phyloP scores from a whole-genome alignment of 2,113 vertebrate genomes.

The Larimichthys crocea region DNA sequence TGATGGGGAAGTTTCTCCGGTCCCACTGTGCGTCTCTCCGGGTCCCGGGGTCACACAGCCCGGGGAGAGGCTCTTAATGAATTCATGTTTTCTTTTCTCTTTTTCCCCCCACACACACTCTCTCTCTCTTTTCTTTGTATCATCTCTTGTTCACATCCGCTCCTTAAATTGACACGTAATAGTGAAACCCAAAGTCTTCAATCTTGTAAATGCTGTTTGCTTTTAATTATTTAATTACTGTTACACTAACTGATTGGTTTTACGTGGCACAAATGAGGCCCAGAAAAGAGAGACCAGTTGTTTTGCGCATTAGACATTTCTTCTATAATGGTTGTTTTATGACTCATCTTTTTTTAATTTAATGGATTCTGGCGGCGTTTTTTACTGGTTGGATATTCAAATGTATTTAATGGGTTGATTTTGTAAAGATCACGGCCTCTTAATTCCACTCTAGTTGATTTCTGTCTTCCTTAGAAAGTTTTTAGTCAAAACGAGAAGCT shows the following conservation, averaged over 20 bases:
- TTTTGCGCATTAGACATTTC: neutral
- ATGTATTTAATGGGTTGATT: neutral
- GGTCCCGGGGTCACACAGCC: constrained; percentile 54
- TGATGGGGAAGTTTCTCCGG: constrained; percentile 19
- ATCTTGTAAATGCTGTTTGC: constrained; percentile 7
- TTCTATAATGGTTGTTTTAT: neutral
- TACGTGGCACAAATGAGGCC: constrained; percentile 1
- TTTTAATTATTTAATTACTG: constrained; percentile 41
- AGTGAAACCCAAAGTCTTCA: neutral
- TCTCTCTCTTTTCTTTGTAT: neutral
- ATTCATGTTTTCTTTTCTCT: constrained; percentile 33
- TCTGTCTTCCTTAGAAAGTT: neutral
- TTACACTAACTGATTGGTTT: constrained; percentile 17
- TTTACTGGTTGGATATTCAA: neutral
- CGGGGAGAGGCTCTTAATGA: constrained; percentile 28
- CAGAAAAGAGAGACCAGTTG: no score
- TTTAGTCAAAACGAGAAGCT: neutral
- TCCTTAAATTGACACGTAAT: neutral
- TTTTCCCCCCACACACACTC: neutral
- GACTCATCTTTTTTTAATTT: neutral
- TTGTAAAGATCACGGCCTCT: neutral
- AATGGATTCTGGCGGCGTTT: neutral
- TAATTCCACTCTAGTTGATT: neutral
- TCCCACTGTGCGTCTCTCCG: constrained; percentile 25
- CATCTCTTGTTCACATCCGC: neutral